These are phyloP conservation scores for Schizaphis graminum DNA, from an alignment of 2,888 invertebrate genomes.

Conservation along the genomic window DNA sequence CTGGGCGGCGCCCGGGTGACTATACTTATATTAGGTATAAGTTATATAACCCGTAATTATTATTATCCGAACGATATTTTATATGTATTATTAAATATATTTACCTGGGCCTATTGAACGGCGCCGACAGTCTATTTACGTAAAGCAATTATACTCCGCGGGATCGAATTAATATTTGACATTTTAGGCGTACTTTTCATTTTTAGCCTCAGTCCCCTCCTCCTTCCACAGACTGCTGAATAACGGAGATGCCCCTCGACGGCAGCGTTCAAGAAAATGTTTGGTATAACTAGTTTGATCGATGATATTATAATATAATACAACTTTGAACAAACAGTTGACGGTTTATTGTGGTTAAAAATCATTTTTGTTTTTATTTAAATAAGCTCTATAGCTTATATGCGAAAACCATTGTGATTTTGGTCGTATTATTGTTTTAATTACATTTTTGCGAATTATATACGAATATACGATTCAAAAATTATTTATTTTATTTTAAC, in stretches of 20 bases:
- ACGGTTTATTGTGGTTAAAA: background rate
- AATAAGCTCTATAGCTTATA: background rate
- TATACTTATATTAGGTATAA: background rate
- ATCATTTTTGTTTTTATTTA: background rate
- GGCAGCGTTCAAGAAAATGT: background rate
- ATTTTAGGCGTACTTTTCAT: background rate
- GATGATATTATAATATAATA: background rate
- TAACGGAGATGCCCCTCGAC: background rate
- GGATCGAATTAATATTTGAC: background rate
- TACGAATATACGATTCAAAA: background rate
- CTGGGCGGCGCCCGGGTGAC: constrained; percentile 29
- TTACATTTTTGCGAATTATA: background rate
- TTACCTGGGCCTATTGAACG: background rate
- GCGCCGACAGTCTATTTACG: constrained; percentile 46
- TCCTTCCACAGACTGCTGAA: background rate
- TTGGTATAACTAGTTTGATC: background rate
- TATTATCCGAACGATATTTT: background rate
- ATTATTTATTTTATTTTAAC: background rate
- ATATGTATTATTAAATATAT: background rate
- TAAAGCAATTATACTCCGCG: background rate
- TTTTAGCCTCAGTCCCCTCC: background rate
- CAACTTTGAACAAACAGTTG: background rate
- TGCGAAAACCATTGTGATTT: background rate
- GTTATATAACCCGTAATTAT: constrained; percentile 21
- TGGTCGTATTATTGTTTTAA: background rate